Evolutionary conservation across 2,113 vertebrate genomes (phyloP).

Genomic region (Pangasianodon hypophthalmus): DNA sequence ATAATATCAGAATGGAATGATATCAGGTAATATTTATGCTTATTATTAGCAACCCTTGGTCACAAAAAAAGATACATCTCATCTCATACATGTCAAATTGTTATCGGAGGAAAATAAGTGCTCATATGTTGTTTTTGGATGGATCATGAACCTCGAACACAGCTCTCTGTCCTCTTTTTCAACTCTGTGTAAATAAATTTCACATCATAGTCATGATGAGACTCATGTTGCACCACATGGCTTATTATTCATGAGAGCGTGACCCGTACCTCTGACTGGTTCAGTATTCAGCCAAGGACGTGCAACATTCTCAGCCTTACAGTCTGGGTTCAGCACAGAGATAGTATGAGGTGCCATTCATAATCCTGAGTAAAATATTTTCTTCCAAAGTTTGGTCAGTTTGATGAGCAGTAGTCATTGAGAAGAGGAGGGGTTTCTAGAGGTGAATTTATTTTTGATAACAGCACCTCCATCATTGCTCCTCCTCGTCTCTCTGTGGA

Average conservation of each 20-base stretch:
- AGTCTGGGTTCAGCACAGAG: conserved; percentile 17
- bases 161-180: neutral
- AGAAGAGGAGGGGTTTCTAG: conserved; percentile 62
- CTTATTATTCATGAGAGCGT: conserved; percentile 51
- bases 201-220: neutral
- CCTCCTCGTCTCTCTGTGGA: conserved; percentile 41
- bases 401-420: conserved; percentile 53
- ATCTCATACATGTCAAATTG: neutral
- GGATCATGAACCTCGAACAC: neutral
- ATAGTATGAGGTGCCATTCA: neutral
- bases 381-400: neutral
- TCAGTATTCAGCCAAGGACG: conserved; percentile 23
- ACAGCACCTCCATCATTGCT: neutral
- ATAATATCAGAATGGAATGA: neutral
- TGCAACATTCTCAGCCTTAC: conserved; percentile 15
- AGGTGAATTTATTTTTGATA: conserved; percentile 54
- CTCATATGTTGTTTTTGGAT: neutral
- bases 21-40: neutral
- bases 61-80: neutral
- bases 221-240: conserved; percentile 30
- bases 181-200: neutral
- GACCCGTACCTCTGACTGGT: conserved; percentile 11
- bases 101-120: neutral
- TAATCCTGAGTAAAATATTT: neutral
- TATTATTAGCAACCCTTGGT: neutral